Evolutionary conservation across 2,113 vertebrate species (phyloP).

Genomic region (Coregonus clupeaformis): DNA sequence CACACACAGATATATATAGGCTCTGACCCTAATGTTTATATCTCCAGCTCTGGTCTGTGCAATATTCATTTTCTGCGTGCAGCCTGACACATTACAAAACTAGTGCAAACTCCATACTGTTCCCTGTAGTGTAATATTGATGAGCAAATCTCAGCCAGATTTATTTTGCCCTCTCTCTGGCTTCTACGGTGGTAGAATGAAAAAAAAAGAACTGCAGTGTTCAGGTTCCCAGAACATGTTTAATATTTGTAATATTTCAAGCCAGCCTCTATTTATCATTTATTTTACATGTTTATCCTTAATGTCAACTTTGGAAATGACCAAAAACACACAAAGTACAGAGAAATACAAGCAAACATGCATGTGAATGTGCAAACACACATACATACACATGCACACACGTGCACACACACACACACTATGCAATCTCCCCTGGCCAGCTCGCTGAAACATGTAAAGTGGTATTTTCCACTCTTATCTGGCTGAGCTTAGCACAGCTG

Average conservation of each 20-base stretch:
- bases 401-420: not conserved
- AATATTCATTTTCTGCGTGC: conserved; percentile 19
- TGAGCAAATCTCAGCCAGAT: conserved; percentile 23
- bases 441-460: conserved; percentile 18
- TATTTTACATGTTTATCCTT: conserved; percentile 52
- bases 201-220: not conserved
- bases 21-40: conserved; percentile 39
- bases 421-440: conserved; percentile 13
- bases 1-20: conserved; percentile 18
- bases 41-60: conserved; percentile 27
- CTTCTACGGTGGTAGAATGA: not conserved
- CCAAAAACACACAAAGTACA: conserved; percentile 22
- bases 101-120: too few relatives aligned
- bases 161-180: conserved; percentile 25
- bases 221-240: not conserved
- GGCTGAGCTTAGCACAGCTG: conserved; percentile 56
- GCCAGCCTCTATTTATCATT: conserved; percentile 47
- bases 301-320: conserved; percentile 63
- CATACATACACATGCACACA: not conserved
- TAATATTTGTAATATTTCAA: not conserved
- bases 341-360: conserved; percentile 50
- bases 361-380: not conserved
- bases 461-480: conserved; percentile 35
- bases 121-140: conserved; percentile 8
- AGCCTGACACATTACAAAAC: conserved; percentile 24